Conservation (phyloP, 2,113 vertebrate species). For the Grammomys surdaster region DNA sequence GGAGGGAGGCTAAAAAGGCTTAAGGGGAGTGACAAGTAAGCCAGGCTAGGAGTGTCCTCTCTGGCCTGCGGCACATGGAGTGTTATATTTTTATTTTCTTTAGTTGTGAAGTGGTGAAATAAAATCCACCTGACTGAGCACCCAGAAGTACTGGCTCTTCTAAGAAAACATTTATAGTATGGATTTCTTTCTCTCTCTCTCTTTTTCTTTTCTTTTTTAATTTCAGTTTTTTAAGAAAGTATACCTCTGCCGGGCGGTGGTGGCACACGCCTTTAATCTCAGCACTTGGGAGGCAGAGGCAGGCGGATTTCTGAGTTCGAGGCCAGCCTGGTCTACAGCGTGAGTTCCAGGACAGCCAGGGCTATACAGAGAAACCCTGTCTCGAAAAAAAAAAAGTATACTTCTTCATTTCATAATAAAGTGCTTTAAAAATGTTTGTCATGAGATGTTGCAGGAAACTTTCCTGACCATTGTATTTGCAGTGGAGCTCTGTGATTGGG, state of each 20-base stretch:
- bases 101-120: not conserved
- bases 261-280: too few relatives aligned
- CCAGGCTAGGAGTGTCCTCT: not conserved
- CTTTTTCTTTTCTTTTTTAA: not conserved
- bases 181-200: not conserved
- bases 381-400: not conserved
- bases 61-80: not conserved
- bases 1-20: not conserved
- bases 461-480: too few relatives aligned
- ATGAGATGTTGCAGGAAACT: too few relatives aligned
- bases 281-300: too few relatives aligned
- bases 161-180: not conserved
- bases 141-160: not conserved
- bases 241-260: not conserved
- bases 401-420: conserved; percentile 16
- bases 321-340: too few relatives aligned
- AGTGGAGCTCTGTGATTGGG: too few relatives aligned
- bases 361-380: too few relatives aligned
- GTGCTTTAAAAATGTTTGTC: not conserved
- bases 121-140: not conserved
- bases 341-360: too few relatives aligned
- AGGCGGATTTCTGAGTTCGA: too few relatives aligned
- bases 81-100: not conserved
- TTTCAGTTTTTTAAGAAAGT: not conserved
- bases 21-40: not conserved